A percentile compares a stretch with the other conserved stretches of the same genome.
phyloP scores from a whole-genome alignment of 2,113 vertebrate species.

The Neolamprologus longior region DNA sequence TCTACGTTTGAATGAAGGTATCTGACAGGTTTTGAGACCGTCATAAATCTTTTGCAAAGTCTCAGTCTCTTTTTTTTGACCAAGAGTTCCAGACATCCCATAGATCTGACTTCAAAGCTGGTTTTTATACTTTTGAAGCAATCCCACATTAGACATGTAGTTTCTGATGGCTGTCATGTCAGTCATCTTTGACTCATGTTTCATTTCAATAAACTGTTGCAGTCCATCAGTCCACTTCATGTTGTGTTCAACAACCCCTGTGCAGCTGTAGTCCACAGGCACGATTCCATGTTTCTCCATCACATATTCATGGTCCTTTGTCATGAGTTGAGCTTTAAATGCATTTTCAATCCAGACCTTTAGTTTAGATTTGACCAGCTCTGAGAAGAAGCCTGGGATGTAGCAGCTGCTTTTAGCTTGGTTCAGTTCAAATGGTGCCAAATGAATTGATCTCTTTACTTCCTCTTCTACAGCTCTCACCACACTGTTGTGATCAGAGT shows the following conservation, averaged over 20 bases:
- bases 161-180: conserved; percentile 57
- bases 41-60: conserved; percentile 5
- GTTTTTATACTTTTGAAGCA: conserved; percentile 36
- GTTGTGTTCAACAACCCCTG: conserved; percentile 58
- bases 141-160: conserved; percentile 60
- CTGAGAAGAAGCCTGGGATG: conserved; percentile 35
- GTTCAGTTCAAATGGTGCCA: neutral
- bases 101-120: neutral
- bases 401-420: neutral
- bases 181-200: conserved; percentile 45
- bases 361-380: conserved; percentile 35
- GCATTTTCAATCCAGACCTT: conserved; percentile 60
- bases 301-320: conserved; percentile 40
- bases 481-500: neutral
- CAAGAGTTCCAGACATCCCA: neutral
- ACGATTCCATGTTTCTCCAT: conserved; percentile 28
- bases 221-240: too few relatives aligned
- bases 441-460: neutral
- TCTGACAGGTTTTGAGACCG: conserved; percentile 21
- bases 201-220: conserved; percentile 69
- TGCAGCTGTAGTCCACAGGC: conserved; percentile 62
- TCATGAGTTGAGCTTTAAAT: conserved; percentile 22
- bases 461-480: neutral
- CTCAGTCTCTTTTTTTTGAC: conserved; percentile 18
- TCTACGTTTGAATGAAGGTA: conserved; percentile 51